A percentile compares a stretch with the other conserved stretches of the same genome.
These are phyloP conservation scores for Notoglanidium macrostoma DNA, from an alignment of 2,797 vertebrate genomes.

Conservation along the genomic window DNA sequence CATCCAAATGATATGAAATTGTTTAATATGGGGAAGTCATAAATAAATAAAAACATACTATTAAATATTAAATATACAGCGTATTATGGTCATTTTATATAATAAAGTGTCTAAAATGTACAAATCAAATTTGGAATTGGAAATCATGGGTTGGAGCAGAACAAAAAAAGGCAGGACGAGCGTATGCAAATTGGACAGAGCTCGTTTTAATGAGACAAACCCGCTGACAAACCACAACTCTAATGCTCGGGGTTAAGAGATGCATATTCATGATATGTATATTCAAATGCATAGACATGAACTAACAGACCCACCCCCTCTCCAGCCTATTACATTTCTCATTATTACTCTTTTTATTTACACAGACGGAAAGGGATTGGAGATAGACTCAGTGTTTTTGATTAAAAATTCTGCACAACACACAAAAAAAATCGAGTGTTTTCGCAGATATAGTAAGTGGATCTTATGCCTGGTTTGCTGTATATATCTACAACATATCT, in stretches of 20 bases:
- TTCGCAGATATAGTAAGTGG: background rate
- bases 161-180: constrained; percentile 18
- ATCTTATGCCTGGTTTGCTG: background rate
- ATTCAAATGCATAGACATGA: constrained; percentile 61
- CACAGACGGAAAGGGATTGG: constrained; percentile 41
- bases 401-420: too few species aligned
- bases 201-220: constrained; percentile 48
- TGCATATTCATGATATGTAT: constrained; percentile 64
- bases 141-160: constrained; percentile 20
- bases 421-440: background rate
- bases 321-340: constrained; percentile 50
- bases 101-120: background rate
- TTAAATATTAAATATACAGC: background rate
- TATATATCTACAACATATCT: background rate
- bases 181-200: constrained; percentile 35
- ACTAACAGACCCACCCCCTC: constrained; percentile 63
- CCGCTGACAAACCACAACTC: constrained; percentile 55
- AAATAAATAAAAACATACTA: background rate
- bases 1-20: background rate
- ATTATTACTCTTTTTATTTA: constrained; percentile 56
- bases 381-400: constrained; percentile 19
- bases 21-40: background rate
- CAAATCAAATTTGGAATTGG: background rate
- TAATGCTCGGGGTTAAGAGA: constrained; percentile 58
- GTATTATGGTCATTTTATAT: background rate